Evolutionary conservation across 2,888 invertebrate genomes (phyloP), one percentile per base, ranked within the genome.

Genomic region (Yponomeuta cagnagella): DNA sequence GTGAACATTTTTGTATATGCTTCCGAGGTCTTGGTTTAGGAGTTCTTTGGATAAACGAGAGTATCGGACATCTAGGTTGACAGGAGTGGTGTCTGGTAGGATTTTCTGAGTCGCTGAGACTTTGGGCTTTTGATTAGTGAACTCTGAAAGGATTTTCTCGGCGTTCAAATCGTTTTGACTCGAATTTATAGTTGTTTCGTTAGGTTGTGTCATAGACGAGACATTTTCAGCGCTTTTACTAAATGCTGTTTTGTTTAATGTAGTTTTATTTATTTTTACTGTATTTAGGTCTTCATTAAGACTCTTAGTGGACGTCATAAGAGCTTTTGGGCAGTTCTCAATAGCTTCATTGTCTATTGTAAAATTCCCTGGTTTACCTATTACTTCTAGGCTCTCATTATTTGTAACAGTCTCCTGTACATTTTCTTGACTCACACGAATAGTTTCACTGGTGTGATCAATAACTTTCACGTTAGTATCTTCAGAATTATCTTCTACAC

Each of bases 1-100:
- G 4, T 93, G 93, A 0, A 92, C 92, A 78, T 92, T 93, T 76
- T 92, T 92, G 1, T 92, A 91, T 1, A 93, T 87, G 72, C 83
- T 89, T 0, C 91, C 90, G 0, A 92, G 76, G 65, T 92, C 92
- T 81, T 89, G 91, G 0, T 88, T 82, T 1, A 91, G 71, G 0
- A 90, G 75, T 73, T 92, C 92, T 77, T 90, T 91, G 0, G 88
- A 88, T 77, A 89, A 76, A 58, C 86, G 78, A 0, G 84, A 72
- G 48, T 88, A 88, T 73, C 80, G 78, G 0, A 73, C 74, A 68
- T 90, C 88, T 69, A 74, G 15, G 15, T 70, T 73, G 4, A 68
- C 70, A 63, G 76, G 74, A 30, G 70, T 48, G 2, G 73, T 77
- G n/a, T 90, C 88, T 2, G 86, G 81, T 65, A 77, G 68, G 65